These are phyloP conservation scores for Tragelaphus scriptus DNA, from an alignment of 2,113 vertebrate genomes.

Conservation along the genomic window DNA sequence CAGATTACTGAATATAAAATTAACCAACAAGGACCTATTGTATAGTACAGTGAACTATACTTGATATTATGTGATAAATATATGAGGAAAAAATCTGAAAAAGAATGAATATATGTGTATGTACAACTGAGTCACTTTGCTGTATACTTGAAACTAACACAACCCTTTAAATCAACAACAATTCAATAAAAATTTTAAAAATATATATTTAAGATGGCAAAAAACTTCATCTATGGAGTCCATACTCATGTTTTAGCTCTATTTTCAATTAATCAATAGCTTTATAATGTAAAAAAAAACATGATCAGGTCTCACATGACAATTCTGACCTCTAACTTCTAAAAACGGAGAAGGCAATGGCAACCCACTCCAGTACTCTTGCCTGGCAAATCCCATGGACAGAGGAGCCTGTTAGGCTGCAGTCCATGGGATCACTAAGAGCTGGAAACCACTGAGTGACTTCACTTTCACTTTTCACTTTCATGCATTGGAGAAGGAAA, in stretches of 20 bases:
- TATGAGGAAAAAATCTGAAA: neutral
- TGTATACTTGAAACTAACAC: neutral
- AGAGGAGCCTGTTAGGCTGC: too few relatives aligned
- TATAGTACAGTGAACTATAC: neutral
- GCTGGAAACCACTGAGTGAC: accelerated
- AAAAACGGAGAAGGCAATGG: too few relatives aligned
- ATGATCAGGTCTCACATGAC: neutral
- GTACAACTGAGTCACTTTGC: neutral
- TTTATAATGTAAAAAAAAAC: neutral
- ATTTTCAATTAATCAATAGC: neutral
- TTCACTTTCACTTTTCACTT: too few relatives aligned
- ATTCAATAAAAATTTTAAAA: neutral
- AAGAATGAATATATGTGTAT: neutral
- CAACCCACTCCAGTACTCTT: too few relatives aligned
- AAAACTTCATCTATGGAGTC: neutral
- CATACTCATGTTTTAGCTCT: neutral
- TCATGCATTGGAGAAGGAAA: too few relatives aligned
- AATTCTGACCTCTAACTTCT: neutral
- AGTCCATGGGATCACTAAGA: too few relatives aligned
- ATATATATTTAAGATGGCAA: neutral
- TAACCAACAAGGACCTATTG: neutral
- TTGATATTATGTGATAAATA: neutral
- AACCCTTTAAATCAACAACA: neutral
- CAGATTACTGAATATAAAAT: neutral
- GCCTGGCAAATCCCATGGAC: too few relatives aligned